These are phyloP conservation scores for Melanostoma scalare DNA, from an alignment of 2,888 invertebrate genomes.

Conservation along the genomic window DNA sequence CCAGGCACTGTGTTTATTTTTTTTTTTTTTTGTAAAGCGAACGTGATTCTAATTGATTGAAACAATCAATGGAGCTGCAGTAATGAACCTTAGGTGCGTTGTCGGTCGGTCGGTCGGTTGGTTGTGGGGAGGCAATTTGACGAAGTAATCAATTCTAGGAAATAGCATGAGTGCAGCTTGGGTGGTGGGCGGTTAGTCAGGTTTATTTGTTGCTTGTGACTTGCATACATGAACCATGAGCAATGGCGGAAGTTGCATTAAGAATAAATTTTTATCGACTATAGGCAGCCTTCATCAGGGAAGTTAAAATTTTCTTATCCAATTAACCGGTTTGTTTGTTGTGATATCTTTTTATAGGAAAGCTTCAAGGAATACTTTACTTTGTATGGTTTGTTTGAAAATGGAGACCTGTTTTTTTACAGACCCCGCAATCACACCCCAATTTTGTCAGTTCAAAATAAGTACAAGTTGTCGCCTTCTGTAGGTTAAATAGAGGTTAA, in stretches of 20 bases:
- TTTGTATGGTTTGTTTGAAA: constrained; percentile 16
- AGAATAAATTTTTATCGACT: constrained; percentile 1
- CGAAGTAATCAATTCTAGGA: constrained; percentile 62
- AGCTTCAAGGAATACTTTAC: too few species aligned
- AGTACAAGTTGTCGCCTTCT: too few species aligned
- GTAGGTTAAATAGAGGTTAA: constrained; percentile 53
- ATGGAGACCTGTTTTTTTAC: background rate
- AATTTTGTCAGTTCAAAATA: background rate
- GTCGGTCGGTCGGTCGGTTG: background rate
- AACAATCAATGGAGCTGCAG: constrained; percentile 58
- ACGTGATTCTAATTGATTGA: constrained; percentile 68
- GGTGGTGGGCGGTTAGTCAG: constrained; percentile 42
- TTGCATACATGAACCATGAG: constrained; percentile 36
- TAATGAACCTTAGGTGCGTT: background rate
- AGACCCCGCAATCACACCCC: too few species aligned
- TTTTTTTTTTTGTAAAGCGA: constrained; percentile 41
- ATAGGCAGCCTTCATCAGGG: constrained; percentile 18
- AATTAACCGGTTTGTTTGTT: constrained; percentile 22
- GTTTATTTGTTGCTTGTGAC: constrained; percentile 29
- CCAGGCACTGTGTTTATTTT: background rate
- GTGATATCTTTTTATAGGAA: background rate
- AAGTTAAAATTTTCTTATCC: constrained; percentile 52
- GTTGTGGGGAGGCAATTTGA: constrained; percentile 14
- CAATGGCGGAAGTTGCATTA: constrained; percentile 59
- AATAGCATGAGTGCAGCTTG: constrained; percentile 29